These are phyloP conservation scores for Lymantria dispar DNA, from an alignment of 2,888 invertebrate genomes.

Conservation along the genomic window DNA sequence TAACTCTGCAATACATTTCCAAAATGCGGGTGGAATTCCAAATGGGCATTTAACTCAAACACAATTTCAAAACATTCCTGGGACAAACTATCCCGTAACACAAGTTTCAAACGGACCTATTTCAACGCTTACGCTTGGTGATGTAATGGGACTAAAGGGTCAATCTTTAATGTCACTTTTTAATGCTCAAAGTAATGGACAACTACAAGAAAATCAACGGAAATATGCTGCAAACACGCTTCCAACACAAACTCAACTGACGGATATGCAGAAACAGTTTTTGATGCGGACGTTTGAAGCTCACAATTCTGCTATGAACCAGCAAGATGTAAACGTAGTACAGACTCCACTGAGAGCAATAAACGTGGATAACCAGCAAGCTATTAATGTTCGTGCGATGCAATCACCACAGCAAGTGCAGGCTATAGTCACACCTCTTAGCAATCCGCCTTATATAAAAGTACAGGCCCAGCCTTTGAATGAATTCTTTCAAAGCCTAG, in stretches of 20 bases:
- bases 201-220: constrained; percentile 20
- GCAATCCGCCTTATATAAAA: constrained; percentile 28
- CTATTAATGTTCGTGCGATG: constrained; percentile 4
- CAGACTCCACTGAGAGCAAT: constrained; percentile 12
- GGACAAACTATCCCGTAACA: constrained; percentile 6
- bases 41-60: constrained; percentile 12
- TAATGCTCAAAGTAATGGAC: constrained; percentile 19
- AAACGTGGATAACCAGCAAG: constrained; percentile 9
- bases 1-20: constrained; percentile 5
- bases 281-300: constrained; percentile 21
- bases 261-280: constrained; percentile 29
- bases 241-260: constrained; percentile 22
- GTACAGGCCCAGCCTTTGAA: constrained; percentile 34
- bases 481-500: constrained; percentile 21
- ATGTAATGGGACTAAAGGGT: constrained; percentile 24
- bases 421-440: constrained; percentile 18
- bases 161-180: constrained; percentile 24
- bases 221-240: constrained; percentile 15
- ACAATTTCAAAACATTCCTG: constrained; percentile 11
- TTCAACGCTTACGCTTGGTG: constrained; percentile 19
- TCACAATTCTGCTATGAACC: constrained; percentile 8
- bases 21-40: constrained; percentile 8
- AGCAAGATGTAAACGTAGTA: constrained; percentile 7
- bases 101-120: constrained; percentile 8
- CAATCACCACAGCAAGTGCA: constrained; percentile 17